Conservation (phyloP, 2,113 vertebrate genomes). For the Eonycteris spelaea region DNA sequence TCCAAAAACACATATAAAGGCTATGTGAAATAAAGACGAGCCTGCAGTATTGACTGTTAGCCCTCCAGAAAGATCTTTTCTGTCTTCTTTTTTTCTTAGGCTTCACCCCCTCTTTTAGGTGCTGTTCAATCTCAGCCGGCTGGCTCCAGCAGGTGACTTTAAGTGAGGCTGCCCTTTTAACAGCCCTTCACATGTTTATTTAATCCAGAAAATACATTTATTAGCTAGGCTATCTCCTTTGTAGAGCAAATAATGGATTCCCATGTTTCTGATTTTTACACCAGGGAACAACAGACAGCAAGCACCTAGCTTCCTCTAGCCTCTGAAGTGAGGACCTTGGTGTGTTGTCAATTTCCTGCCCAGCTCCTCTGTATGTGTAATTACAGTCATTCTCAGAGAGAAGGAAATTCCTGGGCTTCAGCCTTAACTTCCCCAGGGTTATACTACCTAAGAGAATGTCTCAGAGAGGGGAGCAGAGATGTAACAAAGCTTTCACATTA, state of each 20-base stretch:
- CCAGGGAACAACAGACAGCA: slow-evolving; percentile 77
- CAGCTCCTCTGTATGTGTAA: slow-evolving; percentile 79
- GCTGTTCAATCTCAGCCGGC: too few relatives aligned
- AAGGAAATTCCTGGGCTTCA: slow-evolving; percentile 91
- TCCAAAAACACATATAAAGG: too few relatives aligned
- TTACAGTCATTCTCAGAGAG: slow-evolving; percentile 84
- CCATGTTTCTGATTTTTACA: slow-evolving; percentile 85
- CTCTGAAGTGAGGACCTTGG: slow-evolving; percentile 82
- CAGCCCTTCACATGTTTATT: slow-evolving; percentile 85
- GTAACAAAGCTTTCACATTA: slow-evolving; percentile 93
- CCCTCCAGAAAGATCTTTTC: too few relatives aligned
- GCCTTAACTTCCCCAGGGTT: slow-evolving; percentile 81
- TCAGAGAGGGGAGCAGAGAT: slow-evolving; percentile 85
- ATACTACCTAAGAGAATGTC: slow-evolving; percentile 84
- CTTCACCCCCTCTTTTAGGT: too few relatives aligned
- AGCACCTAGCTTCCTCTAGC: slow-evolving; percentile 83
- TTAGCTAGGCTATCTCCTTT: slow-evolving; percentile 85
- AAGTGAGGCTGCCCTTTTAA: slow-evolving; percentile 81
- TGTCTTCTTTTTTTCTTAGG: too few relatives aligned
- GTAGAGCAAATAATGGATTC: slow-evolving; percentile 87
- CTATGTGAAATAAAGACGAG: too few relatives aligned
- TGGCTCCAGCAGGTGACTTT: too few relatives aligned
- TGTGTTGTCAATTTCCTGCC: slow-evolving; percentile 77
- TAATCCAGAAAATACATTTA: slow-evolving; percentile 89
- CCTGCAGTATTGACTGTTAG: too few relatives aligned